Evolutionary conservation across 2,888 invertebrate species (phyloP), one percentile per base, ranked within the genome.

Genomic region (Noctua comes): DNA sequence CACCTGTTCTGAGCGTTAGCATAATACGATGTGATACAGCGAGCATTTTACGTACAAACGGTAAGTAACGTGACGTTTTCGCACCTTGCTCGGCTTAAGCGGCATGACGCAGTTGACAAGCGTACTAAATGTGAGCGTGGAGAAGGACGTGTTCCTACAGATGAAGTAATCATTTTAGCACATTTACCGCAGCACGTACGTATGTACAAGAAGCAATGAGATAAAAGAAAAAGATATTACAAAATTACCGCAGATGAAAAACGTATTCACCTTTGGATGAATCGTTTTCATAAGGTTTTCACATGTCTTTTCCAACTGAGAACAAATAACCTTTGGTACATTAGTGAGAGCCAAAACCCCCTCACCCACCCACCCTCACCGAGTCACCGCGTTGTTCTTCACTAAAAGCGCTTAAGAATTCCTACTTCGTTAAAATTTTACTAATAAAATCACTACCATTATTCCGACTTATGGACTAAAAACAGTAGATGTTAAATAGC

Each of bases 121-220:
- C 91, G 82, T 90, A 76, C 75, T 74, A 83, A 90, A 90, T 86
- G 80, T 73, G 74, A 86, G 76, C 80, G 82, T 73, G 75, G 71
- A 79, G 82, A 82, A 84, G 83, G 85, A 69, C 83, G 73, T 40
- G 40, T 62, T 31, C 31, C 59, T 59, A 75, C 68, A 77, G 51
- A 68, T 84, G 48, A 77, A 86, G 76, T 79, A 86, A 79, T 77
- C 59, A 81, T 86, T 81, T 80, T 79, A 86, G 78, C 77, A 80
- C 48, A 79, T 82, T 74, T 70, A 5, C 65, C 54, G 68, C 51
- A 70, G 40, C 57, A 69, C 40, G 48, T 79, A 59, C 54, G 59
- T 65, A 59, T 48, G 59, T 65, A 57, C 24, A 75, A 64, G 71
- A n/a, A 59, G n/a, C 36, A 65, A 72, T 72, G n/a, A 80, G 73